Conservation (phyloP, 2,113 vertebrate genomes). For the Empidonax traillii region DNA sequence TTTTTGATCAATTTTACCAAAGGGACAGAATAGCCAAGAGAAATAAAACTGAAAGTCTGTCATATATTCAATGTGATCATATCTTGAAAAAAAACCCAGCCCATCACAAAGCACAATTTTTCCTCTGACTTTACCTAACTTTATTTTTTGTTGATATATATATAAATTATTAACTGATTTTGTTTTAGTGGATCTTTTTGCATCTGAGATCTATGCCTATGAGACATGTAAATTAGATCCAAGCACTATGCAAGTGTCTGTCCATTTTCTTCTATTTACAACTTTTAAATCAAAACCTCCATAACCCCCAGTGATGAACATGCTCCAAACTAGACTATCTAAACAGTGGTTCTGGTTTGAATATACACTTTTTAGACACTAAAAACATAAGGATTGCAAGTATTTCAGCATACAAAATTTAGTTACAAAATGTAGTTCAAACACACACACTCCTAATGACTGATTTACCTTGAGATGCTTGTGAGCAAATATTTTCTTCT, state of each 20-base stretch:
- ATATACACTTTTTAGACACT: neutral
- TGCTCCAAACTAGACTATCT: neutral
- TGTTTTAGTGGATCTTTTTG: neutral
- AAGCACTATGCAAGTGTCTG: neutral
- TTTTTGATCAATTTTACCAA: constrained; percentile 1
- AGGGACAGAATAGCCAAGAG: neutral
- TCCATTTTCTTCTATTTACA: neutral
- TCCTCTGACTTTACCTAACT: neutral
- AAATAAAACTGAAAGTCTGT: neutral
- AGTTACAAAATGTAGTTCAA: neutral
- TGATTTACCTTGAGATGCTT: neutral
- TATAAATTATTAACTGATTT: neutral
- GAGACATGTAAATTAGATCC: neutral
- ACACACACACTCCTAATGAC: neutral
- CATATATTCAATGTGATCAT: neutral
- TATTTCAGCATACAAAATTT: neutral
- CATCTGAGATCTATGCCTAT: neutral
- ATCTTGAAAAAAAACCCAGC: neutral
- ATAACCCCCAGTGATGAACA: neutral
- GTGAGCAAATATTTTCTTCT: neutral
- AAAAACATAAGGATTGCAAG: neutral
- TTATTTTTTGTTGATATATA: neutral
- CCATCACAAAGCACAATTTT: neutral
- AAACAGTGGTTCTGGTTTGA: neutral
- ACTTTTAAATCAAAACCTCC: neutral